Evolutionary conservation across 2,113 vertebrate genomes (phyloP), one percentile per base, ranked within the genome.

Genomic region (Leiothrix lutea): DNA sequence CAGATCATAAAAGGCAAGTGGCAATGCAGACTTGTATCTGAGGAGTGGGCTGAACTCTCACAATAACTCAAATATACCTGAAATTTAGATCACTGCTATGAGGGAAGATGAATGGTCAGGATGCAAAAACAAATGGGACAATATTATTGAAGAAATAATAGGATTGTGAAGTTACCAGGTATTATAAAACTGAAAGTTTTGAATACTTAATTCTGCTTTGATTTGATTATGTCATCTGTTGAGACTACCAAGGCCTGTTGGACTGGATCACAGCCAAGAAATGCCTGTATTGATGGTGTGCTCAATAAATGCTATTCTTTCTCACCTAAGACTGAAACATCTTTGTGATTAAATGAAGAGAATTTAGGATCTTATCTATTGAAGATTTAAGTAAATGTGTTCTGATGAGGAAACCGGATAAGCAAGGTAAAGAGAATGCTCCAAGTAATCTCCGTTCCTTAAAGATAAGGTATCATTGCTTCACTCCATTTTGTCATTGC

Each of bases 1-100:
- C 57, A 83, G 42, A 81, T 91, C 87, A 85, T 42, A 62, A 81
- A 86, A 94, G 67, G 7, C 88, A 91, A 95, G 48, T 69, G 82
- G 53, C 33, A 67, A 62, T 64, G 35, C 25, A 69, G 64, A 45
- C 21, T 75, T 36, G 11, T 69, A 28, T 54, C 72, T 65, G 31
- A 94, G 33, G 44, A 86, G 44, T 26, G 80, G 60, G 67, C 42
- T 86, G 60, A 96, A 96, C 38, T 57, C 24, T 48, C 36, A 82
- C 21, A 69, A 8, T 44, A 64, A 44, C 56, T 78, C 56, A 95
- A 79, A 47, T 47, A 5, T 36, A 65, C 35, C 83, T 64, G 64
- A 44, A 94, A 75, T 62, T 50, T 91, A 35, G 7, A 82, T 95
- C 56, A 81, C 45, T 80, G 33, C 33, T 85, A 4, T 84, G 80